Conservation (phyloP, 2,888 invertebrate species). For the Stenodema calcarata region DNA sequence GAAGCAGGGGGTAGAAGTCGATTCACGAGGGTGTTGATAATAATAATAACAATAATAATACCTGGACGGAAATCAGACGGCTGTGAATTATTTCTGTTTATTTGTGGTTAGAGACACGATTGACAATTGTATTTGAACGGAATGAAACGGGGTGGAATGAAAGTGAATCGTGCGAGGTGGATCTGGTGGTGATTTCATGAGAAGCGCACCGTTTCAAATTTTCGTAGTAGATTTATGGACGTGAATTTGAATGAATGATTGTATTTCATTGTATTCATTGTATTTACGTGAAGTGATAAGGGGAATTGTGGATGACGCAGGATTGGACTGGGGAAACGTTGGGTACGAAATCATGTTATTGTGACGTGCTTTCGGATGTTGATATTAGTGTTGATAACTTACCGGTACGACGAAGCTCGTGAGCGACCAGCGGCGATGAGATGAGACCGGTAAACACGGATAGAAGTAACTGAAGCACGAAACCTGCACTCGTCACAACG, state of each 20-base stretch:
- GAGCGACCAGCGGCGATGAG: not conserved
- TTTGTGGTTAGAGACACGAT: no score
- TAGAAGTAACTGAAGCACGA: not conserved
- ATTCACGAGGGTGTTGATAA: no score
- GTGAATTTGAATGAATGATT: no score
- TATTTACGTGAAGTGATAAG: not conserved
- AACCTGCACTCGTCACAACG: not conserved
- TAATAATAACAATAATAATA: no score
- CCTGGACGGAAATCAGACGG: no score
- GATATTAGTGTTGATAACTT: not conserved
- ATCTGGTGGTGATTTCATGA: not conserved
- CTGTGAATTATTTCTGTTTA: no score
- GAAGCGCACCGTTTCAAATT: not conserved
- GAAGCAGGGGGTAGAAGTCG: no score
- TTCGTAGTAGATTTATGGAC: no score
- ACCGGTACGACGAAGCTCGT: not conserved
- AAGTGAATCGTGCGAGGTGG: not conserved
- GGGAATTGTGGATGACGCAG: not conserved
- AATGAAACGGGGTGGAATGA: not conserved
- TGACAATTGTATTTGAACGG: not conserved
- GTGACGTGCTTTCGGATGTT: not conserved
- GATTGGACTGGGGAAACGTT: not conserved
- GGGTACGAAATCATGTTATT: not conserved
- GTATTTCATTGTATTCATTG: no score
- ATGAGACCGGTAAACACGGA: not conserved